These are phyloP conservation scores for Acipenser transmontanus DNA, from an alignment of 2,797 vertebrate genomes.

Conservation along the genomic window DNA sequence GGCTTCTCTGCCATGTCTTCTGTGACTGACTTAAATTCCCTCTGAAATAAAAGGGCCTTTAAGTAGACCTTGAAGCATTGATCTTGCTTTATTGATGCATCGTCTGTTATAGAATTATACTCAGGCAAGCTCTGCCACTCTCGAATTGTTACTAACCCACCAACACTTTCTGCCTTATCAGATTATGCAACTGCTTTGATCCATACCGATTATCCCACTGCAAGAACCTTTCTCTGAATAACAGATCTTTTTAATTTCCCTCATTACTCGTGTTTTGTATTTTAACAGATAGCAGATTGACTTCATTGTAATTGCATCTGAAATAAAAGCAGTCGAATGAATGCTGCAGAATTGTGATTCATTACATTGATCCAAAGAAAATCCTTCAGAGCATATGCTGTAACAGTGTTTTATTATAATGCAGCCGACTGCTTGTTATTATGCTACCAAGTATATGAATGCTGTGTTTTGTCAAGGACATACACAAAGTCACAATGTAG, in stretches of 20 bases:
- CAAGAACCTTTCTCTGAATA: not conserved
- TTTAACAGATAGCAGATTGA: not conserved
- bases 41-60: not conserved
- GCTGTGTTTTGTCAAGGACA: no score
- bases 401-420: no score
- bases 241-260: not conserved
- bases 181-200: not conserved
- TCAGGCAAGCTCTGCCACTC: not conserved
- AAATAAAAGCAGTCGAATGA: not conserved
- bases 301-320: not conserved
- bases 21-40: constrained; percentile 5
- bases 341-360: not conserved
- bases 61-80: constrained; percentile 1
- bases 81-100: constrained; percentile 3
- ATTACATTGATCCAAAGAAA: no score
- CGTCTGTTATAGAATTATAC: constrained; percentile 5
- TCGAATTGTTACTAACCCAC: not conserved
- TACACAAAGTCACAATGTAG: no score
- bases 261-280: not conserved
- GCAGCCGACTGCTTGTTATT: no score
- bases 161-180: not conserved
- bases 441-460: no score
- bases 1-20: constrained; percentile 5
- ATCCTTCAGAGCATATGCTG: no score
- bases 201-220: not conserved